Evolutionary conservation across 2,888 invertebrate genomes (phyloP), one percentile per base, ranked within the genome.

Genomic region (Drosophila merina): DNA sequence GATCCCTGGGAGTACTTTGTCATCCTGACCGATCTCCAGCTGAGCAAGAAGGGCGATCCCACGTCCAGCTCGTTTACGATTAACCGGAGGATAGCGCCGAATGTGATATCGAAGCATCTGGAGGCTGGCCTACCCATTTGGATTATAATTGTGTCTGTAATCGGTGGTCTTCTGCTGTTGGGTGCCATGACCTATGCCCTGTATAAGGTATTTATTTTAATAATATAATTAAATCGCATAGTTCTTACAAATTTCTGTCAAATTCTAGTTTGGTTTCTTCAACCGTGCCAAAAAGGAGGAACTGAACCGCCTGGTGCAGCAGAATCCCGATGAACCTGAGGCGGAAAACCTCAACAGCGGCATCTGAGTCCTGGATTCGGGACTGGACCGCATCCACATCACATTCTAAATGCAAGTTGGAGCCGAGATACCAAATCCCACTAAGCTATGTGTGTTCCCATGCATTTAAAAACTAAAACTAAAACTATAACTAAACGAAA

Each of bases 231-330:
- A 10, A 20, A 3, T 9, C 20, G 14, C 14, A 20, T 1, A 20
- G 20, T 7, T 4, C 5, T 2, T 2, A 7, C 4, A 33, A 28
- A 0, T 36, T 50, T 42, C 8, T 83, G 89, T 57, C 69, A 8
- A 0, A 12, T 50, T 48, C 0, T 30, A 92, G 93, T 75, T 89
- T 68, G 93, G 93, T 54, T 93, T 93, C 90, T 93, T 93, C 72
- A 91, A 92, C 57, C 90, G 93, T 47, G 79, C 89, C 14, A 92
- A 89, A 59, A 93, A 92, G 80, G 92, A 92, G 49, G 92, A 93
- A 80, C 84, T 93, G 76, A 90, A 92, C 69, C 90, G 92, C 55
- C 77, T 93, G 60, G 87, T 89, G 26, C 81, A 89, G 20, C 89
- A 90, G 60, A 83, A 78, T 63, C 76, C 86, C 73, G 79, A 71